Conservation (phyloP, 2,888 invertebrate species). For the Dynastes maya region DNA sequence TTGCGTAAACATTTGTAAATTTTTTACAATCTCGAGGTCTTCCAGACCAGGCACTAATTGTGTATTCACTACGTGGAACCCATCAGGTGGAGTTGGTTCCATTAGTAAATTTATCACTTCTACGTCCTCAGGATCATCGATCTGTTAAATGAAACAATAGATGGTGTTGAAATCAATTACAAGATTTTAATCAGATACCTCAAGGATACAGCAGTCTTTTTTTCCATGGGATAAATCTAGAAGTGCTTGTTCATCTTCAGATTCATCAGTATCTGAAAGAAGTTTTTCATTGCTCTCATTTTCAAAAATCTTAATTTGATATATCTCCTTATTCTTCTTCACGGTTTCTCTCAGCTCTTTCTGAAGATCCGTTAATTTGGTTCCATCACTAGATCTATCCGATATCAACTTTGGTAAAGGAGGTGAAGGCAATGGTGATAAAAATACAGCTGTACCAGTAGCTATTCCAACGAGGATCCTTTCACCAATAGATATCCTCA, state of each 20-base stretch:
- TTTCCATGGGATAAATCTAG: constrained; percentile 81
- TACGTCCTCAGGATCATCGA: constrained; percentile 88
- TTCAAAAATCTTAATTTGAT: constrained; percentile 73
- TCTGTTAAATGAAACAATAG: constrained; percentile 67
- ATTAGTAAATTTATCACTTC: constrained; percentile 83
- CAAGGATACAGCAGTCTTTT: constrained; percentile 86
- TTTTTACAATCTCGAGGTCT: constrained; percentile 78
- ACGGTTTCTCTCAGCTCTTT: constrained; percentile 81
- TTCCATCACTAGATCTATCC: constrained; percentile 78
- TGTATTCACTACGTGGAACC: constrained; percentile 86
- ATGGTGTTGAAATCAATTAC: neutral
- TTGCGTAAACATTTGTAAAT: constrained; percentile 89
- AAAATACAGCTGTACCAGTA: constrained; percentile 87
- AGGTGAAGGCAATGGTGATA: constrained; percentile 85
- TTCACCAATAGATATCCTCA: constrained; percentile 84
- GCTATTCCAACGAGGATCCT: constrained; percentile 90
- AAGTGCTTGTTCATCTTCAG: constrained; percentile 79
- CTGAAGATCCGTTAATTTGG: constrained; percentile 79
- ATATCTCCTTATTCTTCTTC: constrained; percentile 81
- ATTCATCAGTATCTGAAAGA: constrained; percentile 77
- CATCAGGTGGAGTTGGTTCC: constrained; percentile 83
- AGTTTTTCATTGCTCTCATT: constrained; percentile 62
- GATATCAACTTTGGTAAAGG: constrained; percentile 81
- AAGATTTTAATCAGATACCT: constrained; percentile 70
- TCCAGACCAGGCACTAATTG: constrained; percentile 83